phyloP scores from a whole-genome alignment of 2,113 vertebrate genomes.

The Cyanoderma ruficeps region DNA sequence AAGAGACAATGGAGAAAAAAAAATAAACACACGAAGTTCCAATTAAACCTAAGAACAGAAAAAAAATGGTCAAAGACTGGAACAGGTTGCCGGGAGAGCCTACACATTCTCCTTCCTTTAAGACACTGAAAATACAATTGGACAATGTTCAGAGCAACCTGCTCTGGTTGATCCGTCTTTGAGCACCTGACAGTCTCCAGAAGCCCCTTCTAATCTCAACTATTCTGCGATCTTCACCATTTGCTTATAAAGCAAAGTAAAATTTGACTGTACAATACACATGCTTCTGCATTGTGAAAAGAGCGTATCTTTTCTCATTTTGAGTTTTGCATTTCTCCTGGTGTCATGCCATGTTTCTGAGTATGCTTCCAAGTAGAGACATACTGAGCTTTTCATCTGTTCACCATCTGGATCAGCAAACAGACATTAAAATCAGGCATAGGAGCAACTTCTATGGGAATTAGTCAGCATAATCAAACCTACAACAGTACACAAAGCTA shows the following conservation, averaged over 20 bases:
- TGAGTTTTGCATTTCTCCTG: background rate
- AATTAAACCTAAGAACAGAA: background rate
- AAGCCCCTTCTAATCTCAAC: background rate
- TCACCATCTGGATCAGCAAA: slow-evolving; percentile 52
- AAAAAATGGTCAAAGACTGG: background rate
- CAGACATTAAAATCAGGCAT: background rate
- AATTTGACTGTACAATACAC: background rate
- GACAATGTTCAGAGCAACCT: background rate
- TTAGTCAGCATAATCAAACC: slow-evolving; percentile 1
- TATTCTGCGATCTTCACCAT: background rate
- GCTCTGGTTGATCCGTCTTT: background rate
- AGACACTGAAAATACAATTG: background rate
- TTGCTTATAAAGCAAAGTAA: background rate
- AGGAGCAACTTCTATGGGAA: background rate
- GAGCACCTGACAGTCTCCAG: background rate
- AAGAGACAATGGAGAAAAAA: background rate
- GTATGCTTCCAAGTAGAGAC: background rate
- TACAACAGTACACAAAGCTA: background rate
- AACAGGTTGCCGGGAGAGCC: background rate
- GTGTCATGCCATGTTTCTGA: background rate
- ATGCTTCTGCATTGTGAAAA: background rate
- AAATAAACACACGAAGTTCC: background rate
- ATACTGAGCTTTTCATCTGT: slow-evolving; percentile 56
- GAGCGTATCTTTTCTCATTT: background rate
- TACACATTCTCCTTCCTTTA: background rate